These are phyloP conservation scores for Grallaria varia DNA, from an alignment of 2,113 vertebrate genomes.

Conservation along the genomic window DNA sequence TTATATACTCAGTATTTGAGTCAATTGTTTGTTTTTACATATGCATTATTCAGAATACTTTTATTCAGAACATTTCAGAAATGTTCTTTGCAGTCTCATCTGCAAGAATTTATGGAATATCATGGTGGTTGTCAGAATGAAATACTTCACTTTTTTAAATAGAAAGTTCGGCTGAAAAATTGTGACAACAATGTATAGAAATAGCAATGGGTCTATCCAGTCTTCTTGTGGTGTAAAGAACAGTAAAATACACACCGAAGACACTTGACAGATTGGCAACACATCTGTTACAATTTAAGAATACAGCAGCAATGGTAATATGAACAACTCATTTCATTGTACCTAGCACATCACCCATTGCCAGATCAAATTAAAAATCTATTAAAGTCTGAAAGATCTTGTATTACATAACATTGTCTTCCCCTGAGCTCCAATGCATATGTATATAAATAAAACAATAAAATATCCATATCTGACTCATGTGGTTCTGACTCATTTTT, in stretches of 20 bases:
- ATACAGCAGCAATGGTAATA: background rate
- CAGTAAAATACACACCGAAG: background rate
- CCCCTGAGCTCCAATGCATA: background rate
- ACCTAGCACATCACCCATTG: background rate
- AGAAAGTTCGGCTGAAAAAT: background rate
- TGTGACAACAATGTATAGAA: background rate
- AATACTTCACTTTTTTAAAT: background rate
- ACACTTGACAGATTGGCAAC: background rate
- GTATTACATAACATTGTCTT: background rate
- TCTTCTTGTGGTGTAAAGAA: background rate
- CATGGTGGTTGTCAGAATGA: background rate
- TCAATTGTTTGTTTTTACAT: background rate
- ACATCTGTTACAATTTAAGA: background rate
- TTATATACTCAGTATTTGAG: background rate
- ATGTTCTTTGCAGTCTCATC: background rate
- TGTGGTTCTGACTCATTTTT: slow-evolving; percentile 4
- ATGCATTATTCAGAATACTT: background rate
- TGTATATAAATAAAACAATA: slow-evolving; percentile 1
- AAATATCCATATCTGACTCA: background rate
- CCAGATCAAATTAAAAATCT: background rate
- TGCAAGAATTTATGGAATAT: slow-evolving; percentile 3
- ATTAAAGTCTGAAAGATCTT: background rate
- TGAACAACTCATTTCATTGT: background rate
- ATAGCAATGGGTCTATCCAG: background rate
- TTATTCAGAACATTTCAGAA: background rate